Evolutionary conservation across 2,888 invertebrate species (phyloP), one percentile per base, ranked within the genome.

Genomic region (Cylindroiulus punctatus): DNA sequence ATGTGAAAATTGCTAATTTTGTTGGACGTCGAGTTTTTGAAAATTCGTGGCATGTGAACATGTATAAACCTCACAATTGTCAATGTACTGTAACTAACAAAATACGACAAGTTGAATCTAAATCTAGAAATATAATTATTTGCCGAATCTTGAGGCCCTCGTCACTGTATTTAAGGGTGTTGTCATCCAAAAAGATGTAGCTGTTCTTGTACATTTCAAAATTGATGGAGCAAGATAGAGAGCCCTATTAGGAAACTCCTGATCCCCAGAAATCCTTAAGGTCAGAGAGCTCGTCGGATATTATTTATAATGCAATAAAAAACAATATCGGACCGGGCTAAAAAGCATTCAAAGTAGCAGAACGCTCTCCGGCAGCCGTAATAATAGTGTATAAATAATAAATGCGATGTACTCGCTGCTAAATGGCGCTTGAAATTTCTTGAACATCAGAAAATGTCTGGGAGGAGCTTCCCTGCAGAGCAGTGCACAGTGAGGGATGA

Each of bases 361-460:
- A n/a, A 57, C 22, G 22, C 22, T 47, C 47, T 47, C 14, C 47
- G 47, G n/a, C 57, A n/a, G 57, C n/a, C n/a, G 19, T 22, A n/a
- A n/a, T 57, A 57, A 22, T 57, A 57, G 4, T 40, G n/a, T n/a
- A 57, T 57, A 57, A 57, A 57, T 57, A 57, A 57, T 57, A 57
- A 57, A 47, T 57, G 57, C 57, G n/a, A 57, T 57, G 57, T 57
- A 57, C n/a, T 57, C 47, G 10, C 22, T 57, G 57, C 14, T 57
- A 57, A 57, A 57, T 57, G 57, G n/a, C n/a, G 57, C 57, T 57
- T n/a, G 57, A 57, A 57, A 57, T 57, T 57, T 57, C 57, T 57
- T 19, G 57, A 57, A 57, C 57, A 57, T 57, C n/a, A 57, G 8
- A 10, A 10, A 47, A 14, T 14, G 47, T n/a, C 2, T 2, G 47